Conservation (phyloP, 1,140 invertebrate genomes). For the Polypedilum vanderplanki region DNA sequence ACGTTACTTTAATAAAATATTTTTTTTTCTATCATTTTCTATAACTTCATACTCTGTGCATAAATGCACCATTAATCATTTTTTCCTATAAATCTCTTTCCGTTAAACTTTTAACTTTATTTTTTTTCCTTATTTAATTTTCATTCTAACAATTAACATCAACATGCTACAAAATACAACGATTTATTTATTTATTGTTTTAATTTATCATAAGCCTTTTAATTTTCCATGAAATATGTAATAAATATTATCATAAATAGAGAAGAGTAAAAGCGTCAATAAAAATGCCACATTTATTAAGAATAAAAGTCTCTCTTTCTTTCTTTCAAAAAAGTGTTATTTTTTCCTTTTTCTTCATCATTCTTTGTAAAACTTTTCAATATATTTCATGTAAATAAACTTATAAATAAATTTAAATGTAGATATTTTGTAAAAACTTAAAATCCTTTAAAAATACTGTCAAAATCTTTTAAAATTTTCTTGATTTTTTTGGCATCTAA, state of each 20-base stretch:
- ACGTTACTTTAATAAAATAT: slow-evolving; percentile 12
- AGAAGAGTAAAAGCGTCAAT: background rate
- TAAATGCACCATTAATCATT: background rate
- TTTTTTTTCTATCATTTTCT: background rate
- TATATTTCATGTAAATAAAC: too few species aligned
- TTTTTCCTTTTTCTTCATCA: background rate
- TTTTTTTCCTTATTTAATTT: background rate
- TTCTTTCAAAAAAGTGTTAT: background rate
- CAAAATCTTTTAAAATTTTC: background rate
- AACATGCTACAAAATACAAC: slow-evolving; percentile 24
- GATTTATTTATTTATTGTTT: slow-evolving; percentile 1
- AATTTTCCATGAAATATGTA: background rate
- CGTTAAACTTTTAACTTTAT: background rate
- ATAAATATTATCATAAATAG: background rate
- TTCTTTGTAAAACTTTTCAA: background rate
- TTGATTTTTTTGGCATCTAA: background rate
- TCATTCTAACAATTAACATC: slow-evolving; percentile 22
- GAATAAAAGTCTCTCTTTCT: background rate
- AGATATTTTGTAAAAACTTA: too few species aligned
- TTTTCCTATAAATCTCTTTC: background rate
- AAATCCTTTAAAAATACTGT: background rate
- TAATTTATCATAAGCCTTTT: background rate
- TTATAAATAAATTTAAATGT: too few species aligned
- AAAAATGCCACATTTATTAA: slow-evolving; percentile 8
- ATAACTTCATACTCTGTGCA: background rate